phyloP scores from a whole-genome alignment of 2,113 vertebrate genomes.

The Colossoma macropomum region DNA sequence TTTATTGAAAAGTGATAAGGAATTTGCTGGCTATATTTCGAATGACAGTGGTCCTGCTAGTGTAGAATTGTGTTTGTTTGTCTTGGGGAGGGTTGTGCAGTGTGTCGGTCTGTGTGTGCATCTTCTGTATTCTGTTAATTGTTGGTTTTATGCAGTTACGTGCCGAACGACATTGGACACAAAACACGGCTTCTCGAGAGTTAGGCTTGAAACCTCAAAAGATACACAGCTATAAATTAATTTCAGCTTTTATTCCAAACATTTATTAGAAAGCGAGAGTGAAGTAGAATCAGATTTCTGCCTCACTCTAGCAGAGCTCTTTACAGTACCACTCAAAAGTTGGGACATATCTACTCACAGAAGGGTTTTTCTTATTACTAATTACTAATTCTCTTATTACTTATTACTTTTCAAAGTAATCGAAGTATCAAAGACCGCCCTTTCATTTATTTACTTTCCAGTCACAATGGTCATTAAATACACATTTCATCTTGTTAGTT shows the following conservation, averaged over 20 bases:
- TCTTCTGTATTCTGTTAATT: conserved; percentile 32
- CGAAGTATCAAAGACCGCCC: no score
- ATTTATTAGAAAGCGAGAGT: background rate
- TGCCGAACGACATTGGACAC: conserved; percentile 5
- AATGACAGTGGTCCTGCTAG: conserved; percentile 29
- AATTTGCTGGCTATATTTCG: conserved; percentile 33
- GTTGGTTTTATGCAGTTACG: conserved; percentile 37
- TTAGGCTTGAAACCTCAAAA: background rate
- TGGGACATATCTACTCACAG: no score
- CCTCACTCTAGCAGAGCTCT: no score
- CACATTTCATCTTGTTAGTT: no score
- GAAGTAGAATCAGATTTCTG: background rate
- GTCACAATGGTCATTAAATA: no score
- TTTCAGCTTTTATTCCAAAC: background rate
- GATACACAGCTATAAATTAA: background rate
- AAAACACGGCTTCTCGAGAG: background rate
- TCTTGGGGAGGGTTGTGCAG: conserved; percentile 37
- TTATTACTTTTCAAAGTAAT: no score
- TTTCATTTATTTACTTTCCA: no score
- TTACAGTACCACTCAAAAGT: no score
- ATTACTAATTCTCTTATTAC: no score
- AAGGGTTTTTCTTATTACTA: no score
- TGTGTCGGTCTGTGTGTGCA: conserved; percentile 34
- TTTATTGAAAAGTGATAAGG: conserved; percentile 32
- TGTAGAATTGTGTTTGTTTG: conserved; percentile 42